Evolutionary conservation across 2,888 invertebrate species (phyloP), one percentile per base, ranked within the genome.

Genomic region (Pristionchus japonicus): DNA sequence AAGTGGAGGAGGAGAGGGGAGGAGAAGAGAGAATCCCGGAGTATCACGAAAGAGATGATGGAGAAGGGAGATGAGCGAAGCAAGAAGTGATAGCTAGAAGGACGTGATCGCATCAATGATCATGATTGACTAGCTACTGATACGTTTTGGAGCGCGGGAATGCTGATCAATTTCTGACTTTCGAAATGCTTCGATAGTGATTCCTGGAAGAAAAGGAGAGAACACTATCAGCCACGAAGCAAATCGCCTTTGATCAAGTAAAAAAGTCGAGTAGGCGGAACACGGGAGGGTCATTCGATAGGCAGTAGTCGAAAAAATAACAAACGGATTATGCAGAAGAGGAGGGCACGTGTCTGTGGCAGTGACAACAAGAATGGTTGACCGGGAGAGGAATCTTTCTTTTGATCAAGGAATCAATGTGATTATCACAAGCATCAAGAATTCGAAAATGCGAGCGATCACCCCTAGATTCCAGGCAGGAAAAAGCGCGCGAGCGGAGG

Each of bases 41-140:
- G 83, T 52, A 83, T 83, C 49, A 34, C 83, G 34, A 83, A 31
- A 83, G 83, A 37, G 23, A 40, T 17, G 23, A 74, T 34, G 34
- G 47, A n/a, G 40, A n/a, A n/a, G n/a, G n/a, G n/a, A n/a, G n/a
- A n/a, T n/a, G n/a, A n/a, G n/a, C n/a, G n/a, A n/a, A n/a, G n/a
- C n/a, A n/a, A 37, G 23, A 40, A 57, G 57, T 57, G 57, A 57
- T 57, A 57, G n/a, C n/a, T n/a, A n/a, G n/a, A n/a, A n/a, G n/a
- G n/a, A n/a, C n/a, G n/a, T n/a, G n/a, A 57, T 57, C 23, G 2
- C n/a, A n/a, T 57, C 57, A 57, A 57, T 57, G 52, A 57, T 57
- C 20, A 57, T 43, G 52, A 57, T 57, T 3, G 20, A 23, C 52
- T 23, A 11, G 3, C 9, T n/a, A 20, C 23, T n/a, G 57, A n/a